Conservation (phyloP, 2,888 invertebrate genomes). For the Nebria brevicollis region DNA sequence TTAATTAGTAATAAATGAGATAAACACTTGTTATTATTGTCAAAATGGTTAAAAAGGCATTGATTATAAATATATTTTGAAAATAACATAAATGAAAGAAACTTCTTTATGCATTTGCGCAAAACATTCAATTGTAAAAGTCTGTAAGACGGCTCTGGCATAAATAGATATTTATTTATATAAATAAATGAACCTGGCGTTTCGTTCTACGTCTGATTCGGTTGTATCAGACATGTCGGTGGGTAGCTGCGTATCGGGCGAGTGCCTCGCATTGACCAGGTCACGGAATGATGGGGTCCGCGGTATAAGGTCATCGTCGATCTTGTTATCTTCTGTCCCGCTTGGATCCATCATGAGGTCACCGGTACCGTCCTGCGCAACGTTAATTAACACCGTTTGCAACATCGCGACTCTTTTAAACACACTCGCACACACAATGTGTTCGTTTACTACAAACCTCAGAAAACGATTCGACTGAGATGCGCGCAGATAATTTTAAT, state of each 20-base stretch:
- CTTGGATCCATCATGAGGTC: constrained; percentile 34
- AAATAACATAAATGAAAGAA: background rate
- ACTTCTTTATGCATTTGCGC: background rate
- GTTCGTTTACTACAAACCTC: constrained; percentile 57
- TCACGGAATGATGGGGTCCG: constrained; percentile 16
- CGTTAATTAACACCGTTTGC: constrained; percentile 9
- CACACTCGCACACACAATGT: constrained; percentile 6
- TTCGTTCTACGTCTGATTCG: constrained; percentile 77
- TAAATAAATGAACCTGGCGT: constrained; percentile 63
- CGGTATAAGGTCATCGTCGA: constrained; percentile 33
- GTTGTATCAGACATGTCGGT: constrained; percentile 85
- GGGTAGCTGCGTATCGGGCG: constrained; percentile 61
- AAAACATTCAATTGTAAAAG: background rate
- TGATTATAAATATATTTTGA: background rate
- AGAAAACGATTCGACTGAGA: constrained; percentile 65
- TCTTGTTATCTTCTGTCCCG: constrained; percentile 23
- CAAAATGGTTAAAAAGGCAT: too few species aligned
- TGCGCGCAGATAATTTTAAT: constrained; percentile 61
- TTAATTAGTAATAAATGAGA: too few species aligned
- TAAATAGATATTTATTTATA: background rate
- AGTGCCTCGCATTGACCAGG: constrained; percentile 23
- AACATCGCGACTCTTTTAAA: constrained; percentile 12
- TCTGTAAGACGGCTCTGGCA: constrained; percentile 2
- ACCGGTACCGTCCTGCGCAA: constrained; percentile 35
- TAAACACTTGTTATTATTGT: too few species aligned